phyloP scores from a whole-genome alignment of 2,113 vertebrate species.

The Campylomormyrus numenius region DNA sequence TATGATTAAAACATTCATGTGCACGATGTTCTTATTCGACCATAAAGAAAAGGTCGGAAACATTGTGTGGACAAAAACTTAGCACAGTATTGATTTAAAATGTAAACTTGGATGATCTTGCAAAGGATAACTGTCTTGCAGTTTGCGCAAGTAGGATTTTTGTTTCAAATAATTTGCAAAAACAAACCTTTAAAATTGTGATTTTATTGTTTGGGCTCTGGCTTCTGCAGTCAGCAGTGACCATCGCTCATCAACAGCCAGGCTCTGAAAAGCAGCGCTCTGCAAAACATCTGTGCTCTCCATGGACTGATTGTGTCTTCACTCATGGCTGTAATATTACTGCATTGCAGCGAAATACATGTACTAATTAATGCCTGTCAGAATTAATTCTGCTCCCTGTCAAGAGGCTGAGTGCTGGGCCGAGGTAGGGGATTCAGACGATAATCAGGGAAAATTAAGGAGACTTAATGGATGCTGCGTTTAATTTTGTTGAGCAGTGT shows the following conservation, averaged over 20 bases:
- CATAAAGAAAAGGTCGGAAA: background rate
- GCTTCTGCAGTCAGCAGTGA: background rate
- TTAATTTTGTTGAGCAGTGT: constrained; percentile 49
- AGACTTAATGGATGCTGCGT: constrained; percentile 42
- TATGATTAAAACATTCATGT: background rate
- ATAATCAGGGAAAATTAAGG: constrained; percentile 42
- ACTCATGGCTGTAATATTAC: constrained; percentile 7
- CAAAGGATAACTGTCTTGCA: background rate
- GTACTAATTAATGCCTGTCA: constrained; percentile 55
- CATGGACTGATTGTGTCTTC: background rate
- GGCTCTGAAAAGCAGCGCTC: background rate
- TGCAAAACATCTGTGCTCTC: background rate
- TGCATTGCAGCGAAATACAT: constrained; percentile 42
- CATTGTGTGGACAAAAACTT: background rate
- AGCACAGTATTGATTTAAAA: background rate
- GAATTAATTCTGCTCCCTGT: constrained; percentile 54
- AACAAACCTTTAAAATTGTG: background rate
- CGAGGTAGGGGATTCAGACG: constrained; percentile 29
- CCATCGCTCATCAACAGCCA: background rate
- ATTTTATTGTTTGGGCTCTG: background rate
- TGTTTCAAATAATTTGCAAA: background rate
- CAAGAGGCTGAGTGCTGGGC: constrained; percentile 42
- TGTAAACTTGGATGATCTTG: background rate
- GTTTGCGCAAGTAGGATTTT: background rate
- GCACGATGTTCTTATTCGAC: background rate